phyloP scores from a whole-genome alignment of 2,797 vertebrate genomes.

The Ceryle rudis region DNA sequence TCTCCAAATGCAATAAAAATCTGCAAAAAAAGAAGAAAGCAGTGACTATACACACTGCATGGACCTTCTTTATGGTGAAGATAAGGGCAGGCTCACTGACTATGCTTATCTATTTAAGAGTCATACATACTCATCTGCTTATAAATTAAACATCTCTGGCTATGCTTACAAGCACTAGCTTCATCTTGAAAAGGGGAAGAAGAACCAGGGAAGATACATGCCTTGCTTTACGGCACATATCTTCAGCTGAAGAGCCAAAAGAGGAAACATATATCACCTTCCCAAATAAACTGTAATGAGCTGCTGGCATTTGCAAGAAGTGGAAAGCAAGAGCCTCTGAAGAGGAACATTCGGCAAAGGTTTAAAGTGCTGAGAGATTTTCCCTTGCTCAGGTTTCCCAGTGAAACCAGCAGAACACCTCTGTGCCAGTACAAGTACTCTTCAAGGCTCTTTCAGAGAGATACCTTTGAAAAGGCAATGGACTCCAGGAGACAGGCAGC shows the following conservation, averaged over 20 bases:
- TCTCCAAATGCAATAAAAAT: conserved; percentile 87
- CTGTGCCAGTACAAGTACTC: neutral
- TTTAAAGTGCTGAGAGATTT: neutral
- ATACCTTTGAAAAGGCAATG: neutral
- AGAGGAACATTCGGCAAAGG: neutral
- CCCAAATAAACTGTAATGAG: neutral
- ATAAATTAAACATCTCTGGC: neutral
- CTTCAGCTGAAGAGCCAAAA: neutral
- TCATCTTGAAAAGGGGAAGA: neutral
- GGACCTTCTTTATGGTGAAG: neutral
- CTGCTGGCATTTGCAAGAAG: neutral
- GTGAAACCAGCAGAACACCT: neutral
- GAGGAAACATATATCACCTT: neutral
- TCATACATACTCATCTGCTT: neutral
- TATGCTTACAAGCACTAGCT: neutral
- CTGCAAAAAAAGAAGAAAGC: conserved; percentile 67
- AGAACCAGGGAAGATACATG: neutral
- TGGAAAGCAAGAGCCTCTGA: neutral
- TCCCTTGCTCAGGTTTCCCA: neutral
- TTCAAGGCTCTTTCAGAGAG: neutral
- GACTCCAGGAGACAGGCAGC: neutral
- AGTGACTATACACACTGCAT: neutral
- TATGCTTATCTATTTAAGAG: neutral
- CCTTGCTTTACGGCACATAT: neutral
- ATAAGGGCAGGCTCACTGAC: neutral